These are phyloP conservation scores for Mormyrus lacerda DNA, from an alignment of 2,113 vertebrate species.

Conservation along the genomic window DNA sequence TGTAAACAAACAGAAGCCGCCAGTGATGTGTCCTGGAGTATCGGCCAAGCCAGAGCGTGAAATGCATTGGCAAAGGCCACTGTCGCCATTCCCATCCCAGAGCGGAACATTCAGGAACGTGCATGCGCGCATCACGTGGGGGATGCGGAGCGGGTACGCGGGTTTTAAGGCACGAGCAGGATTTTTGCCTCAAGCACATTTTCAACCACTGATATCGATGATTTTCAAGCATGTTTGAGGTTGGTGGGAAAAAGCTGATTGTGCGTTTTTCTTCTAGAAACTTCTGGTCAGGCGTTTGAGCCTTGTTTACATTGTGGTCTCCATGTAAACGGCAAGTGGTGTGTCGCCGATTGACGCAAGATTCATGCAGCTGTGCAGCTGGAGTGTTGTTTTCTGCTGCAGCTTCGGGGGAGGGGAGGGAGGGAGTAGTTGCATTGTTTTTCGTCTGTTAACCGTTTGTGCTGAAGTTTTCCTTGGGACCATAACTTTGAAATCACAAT, in stretches of 20 bases:
- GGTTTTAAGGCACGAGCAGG: neutral
- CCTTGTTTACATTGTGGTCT: neutral
- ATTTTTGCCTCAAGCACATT: neutral
- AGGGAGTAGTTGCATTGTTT: neutral
- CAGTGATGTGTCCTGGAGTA: neutral
- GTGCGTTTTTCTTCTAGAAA: neutral
- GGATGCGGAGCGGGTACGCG: neutral
- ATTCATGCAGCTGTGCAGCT: neutral
- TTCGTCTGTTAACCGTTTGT: neutral
- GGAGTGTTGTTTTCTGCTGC: neutral
- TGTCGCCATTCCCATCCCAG: neutral
- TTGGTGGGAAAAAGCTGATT: neutral
- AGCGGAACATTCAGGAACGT: neutral
- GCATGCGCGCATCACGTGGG: neutral
- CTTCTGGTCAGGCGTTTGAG: neutral
- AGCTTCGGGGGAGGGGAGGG: neutral
- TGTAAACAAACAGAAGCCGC: conserved; percentile 4
- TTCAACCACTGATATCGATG: neutral
- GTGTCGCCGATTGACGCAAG: neutral
- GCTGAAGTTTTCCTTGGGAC: neutral
- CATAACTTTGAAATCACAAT: neutral
- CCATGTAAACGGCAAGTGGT: neutral
- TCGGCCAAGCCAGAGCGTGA: neutral
- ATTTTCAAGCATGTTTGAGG: neutral
- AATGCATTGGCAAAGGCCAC: neutral